phyloP scores from a whole-genome alignment of 2,888 invertebrate genomes.

The Drosophila ustulata region DNA sequence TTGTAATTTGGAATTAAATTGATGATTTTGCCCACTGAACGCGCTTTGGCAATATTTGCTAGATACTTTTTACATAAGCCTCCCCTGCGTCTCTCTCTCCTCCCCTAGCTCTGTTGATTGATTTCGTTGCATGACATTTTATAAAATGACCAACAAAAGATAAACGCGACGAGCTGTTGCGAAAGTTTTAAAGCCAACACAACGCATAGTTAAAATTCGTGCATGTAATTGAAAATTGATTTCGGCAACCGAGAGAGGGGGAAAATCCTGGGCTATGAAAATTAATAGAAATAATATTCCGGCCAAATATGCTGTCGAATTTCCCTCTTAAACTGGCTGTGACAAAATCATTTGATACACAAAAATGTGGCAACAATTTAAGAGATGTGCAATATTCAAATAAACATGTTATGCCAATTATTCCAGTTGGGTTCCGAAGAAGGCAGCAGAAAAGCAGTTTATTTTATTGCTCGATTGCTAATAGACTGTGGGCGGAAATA shows the following conservation, averaged over 20 bases:
- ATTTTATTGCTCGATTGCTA: not conserved
- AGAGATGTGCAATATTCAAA: conserved; percentile 16
- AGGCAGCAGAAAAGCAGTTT: not conserved
- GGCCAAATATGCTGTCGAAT: conserved; percentile 54
- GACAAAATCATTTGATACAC: conserved; percentile 11
- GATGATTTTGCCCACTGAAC: conserved; percentile 49
- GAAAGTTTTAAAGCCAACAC: conserved; percentile 34
- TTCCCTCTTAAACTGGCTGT: conserved; percentile 18
- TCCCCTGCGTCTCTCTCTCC: not conserved
- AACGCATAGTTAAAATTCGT: conserved; percentile 48
- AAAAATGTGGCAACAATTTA: conserved; percentile 24
- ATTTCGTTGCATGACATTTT: conserved; percentile 74
- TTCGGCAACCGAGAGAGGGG: conserved; percentile 26
- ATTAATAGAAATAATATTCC: conserved; percentile 67
- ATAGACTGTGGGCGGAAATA: not conserved
- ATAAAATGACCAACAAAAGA: conserved; percentile 60
- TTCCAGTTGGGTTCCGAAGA: not conserved
- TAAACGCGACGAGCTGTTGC: conserved; percentile 35
- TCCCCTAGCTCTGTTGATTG: conserved; percentile 60
- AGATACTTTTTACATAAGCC: conserved; percentile 23
- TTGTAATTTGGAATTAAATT: conserved; percentile 78
- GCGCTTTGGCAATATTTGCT: conserved; percentile 40
- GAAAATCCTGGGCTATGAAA: conserved; percentile 39
- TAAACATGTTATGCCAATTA: conserved; percentile 1
- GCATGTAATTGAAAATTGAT: conserved; percentile 73